Evolutionary conservation across 2,888 invertebrate species (phyloP), one percentile per base, ranked within the genome.

Genomic region (Latheticus oryzae): DNA sequence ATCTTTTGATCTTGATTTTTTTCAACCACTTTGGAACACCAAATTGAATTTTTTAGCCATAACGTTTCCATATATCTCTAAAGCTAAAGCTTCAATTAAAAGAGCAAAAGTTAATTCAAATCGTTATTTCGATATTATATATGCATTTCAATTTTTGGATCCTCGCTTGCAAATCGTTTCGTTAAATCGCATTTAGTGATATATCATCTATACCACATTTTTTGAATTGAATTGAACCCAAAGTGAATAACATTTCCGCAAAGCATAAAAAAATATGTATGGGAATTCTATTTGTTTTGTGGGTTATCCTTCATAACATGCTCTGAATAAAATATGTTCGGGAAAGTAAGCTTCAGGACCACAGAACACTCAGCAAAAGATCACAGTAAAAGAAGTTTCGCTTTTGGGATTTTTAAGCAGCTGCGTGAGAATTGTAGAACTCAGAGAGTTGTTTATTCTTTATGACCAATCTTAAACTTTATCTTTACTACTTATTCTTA

Each of bases 291-390:
- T 51, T 58, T 58, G 38, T 47, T 47, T 58, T 45, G 52, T 40
- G 37, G 24, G 24, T 52, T 58, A 52, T 58, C 58, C 52, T 38
- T 52, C 33, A 52, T 47, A 52, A 47, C 52, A 43, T 52, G 47
- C 40, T 40, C 12, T 58, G 58, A 52, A 58, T 58, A 58, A 58
- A 47, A 52, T 58, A 58, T 47, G 37, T 47, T 8, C 15, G 24
- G 52, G 40, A 28, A 52, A 47, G 58, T 47, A 47, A 33, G 58
- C 47, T 43, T 45, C 40, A 58, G n/a, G 47, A 37, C 54, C 54
- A 37, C 28, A 28, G 28, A 33, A 53, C 52, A 57, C 51, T 43
- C 57, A 21, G 38, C 15, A 12, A 9, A 43, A 45, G 45, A 52
- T 58, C 32, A 38, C 33, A 52, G 47, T 17, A 43, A 37, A 12